Base-by-base conservation (phyloP, 2,113 vertebrate genomes). In the Xenotilapia caudafasciata region DNA sequence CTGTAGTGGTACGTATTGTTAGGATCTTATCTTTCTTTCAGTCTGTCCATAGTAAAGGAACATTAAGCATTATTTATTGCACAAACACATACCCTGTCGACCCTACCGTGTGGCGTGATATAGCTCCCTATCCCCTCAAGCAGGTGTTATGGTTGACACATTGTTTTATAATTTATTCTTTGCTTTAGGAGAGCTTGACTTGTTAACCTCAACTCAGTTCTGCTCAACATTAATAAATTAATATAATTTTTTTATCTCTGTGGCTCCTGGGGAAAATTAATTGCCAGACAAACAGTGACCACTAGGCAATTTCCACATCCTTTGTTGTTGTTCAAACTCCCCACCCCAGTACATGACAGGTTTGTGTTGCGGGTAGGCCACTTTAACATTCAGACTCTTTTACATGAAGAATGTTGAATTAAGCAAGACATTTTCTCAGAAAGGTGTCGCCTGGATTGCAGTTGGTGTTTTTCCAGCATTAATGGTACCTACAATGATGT, bases 1-100 rank as follows among this genome's bases (percentile, higher is more conserved):
- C 13, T 38, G 33, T 31, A 13, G 26, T 54, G 83, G 95, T 94
- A 38, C 80, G 91, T 53, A 15, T 33, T 75, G 26, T 77, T 13
- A 73, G 62, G 42, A 10, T 82, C 7, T 14, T 55, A 13, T 51
- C 6, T 77, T 45, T 73, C 38, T 11, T 49, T 51, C 3, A 12
- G 70, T 77, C 45, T 31, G 42, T 49, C 45, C 26, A 31, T 51
- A 77, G 26, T 6, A 51, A 77, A 77, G 26, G 45, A 77, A 33
- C 73, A 33, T 31, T 19, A n/a, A 77, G 26, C 70, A 31, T 77
- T 77, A 4, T 8, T 77, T 6, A 33, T 51, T 9, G 6, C 17
- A 49, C 73, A 77, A 49, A 51, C 45, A n/a, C 33, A 21, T 38
- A 4, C 33, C 33, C 11, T 68, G 6, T 75, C 14, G 0, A 19